Evolutionary conservation across 2,797 vertebrate genomes (phyloP), one percentile per base, ranked within the genome.

Genomic region (Artibeus jamaicensis): DNA sequence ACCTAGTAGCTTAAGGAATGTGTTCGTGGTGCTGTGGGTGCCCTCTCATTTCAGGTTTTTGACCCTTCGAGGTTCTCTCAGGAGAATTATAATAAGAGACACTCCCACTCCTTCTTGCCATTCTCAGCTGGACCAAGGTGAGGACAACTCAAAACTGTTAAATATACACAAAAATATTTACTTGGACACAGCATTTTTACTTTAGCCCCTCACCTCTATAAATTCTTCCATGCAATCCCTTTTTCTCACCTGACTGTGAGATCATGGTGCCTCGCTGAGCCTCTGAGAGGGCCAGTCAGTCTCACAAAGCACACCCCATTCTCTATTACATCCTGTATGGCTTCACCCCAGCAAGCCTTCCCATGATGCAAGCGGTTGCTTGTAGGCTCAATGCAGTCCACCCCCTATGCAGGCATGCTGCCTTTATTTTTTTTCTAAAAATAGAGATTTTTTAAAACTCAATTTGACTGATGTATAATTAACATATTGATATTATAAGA

Each of bases 41-140:
- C 62, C 46, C 50, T 96, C 53, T 93, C 79, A 85, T 89, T 91
- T 39, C 91, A 99, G 99, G 95, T 98, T 34, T 99, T 98, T 97
- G 98, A 99, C 94, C 99, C 99, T 1, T 96, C 99, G 96, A 99
- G 99, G 91, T 99, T 99, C 98, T 99, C 99, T 74, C 99, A 98
- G 0, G 99, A 99, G 97, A 99, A 99, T 91, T 94, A 95, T 59
- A 95, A 98, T 68, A 98, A 98, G 76, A 98, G 99, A 91, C 99
- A 99, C 0, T 97, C 99, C 29, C 98, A 99, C 1, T 99, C 99
- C 2, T 99, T 98, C 93, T 96, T 99, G 83, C 99, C 99, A 29
- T 99, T 99, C 97, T 99, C 99, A 0, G 98, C 99, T 50, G 99
- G 99, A 92, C 97, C 99, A 91, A 99, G 99, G 99, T 99, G 37